Evolutionary conservation across 2,113 vertebrate genomes (phyloP), one percentile per base, ranked within the genome.

Genomic region (Elephantulus edwardii): DNA sequence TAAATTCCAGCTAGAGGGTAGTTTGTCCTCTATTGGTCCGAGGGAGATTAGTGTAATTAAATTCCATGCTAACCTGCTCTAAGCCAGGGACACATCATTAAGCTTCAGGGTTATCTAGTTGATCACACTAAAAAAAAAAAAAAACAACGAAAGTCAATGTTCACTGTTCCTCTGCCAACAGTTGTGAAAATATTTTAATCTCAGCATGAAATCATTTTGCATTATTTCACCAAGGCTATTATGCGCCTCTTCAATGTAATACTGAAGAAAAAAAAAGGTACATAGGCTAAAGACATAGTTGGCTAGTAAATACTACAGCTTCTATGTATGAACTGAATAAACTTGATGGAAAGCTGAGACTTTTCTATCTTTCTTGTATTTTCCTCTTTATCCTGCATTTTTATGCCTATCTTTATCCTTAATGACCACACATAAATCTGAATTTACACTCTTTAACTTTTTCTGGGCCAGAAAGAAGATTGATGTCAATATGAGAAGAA

Each of bases 141-240:
- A n/a, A n/a, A n/a, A n/a, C n/a, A n/a, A n/a, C n/a, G n/a, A n/a
- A n/a, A n/a, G 93, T 95, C 89, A 88, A 80, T 95, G 91, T 95
- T 76, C 20, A 90, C 88, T 58, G 16, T 86, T 95, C 86, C 89
- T 81, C 66, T 86, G 92, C 76, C n/a, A 48, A 76, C 52, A 86
- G 86, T 90, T 95, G 83, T 95, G 91, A 95, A 95, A 93, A 93
- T 96, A 90, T 93, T 95, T 95, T 94, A 95, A 95, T 95, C 30
- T 0, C 66, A 77, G 71, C 62, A 68, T 80, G 54, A 95, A 93
- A 90, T 94, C 60, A 90, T 68, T 93, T 90, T 92, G 89, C 48
- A 90, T 62, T 90, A 93, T 95, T 92, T 94, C 79, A 93, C 58
- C 89, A 93, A 92, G 38, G 40, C 83, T 94, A 90, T 95, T 96